phyloP scores from a whole-genome alignment of 30 jellyfish, hydroid and myxozoan genomes.

The Hydractinia echinata region DNA sequence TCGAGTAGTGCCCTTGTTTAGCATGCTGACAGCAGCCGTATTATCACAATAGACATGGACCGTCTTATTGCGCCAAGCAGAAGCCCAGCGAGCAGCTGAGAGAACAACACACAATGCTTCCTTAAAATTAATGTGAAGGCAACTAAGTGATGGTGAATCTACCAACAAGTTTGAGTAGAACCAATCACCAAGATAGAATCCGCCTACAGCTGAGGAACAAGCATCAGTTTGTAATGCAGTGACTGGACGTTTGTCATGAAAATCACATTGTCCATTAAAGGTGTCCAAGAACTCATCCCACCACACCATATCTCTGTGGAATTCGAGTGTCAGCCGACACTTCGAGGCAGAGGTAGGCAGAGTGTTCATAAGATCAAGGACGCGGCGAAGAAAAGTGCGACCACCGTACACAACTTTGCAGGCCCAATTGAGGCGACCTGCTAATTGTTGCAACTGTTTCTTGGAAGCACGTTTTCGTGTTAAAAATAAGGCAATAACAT shows the following conservation, averaged over 20 bases:
- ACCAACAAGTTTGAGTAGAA: background rate
- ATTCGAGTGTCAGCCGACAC: background rate
- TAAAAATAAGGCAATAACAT: background rate
- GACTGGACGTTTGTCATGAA: background rate
- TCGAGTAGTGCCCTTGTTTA: slow-evolving; percentile 18
- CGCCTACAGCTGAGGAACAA: background rate
- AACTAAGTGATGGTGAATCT: background rate
- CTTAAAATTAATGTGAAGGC: slow-evolving; percentile 16
- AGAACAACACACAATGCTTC: slow-evolving; percentile 7
- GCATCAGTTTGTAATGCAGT: slow-evolving; percentile 3
- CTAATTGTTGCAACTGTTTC: background rate
- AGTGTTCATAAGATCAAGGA: background rate
- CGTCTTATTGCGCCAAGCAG: slow-evolving; percentile 15
- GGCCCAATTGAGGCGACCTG: slow-evolving; percentile 10
- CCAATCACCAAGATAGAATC: background rate
- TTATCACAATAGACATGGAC: slow-evolving; percentile 12
- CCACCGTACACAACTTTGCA: slow-evolving; percentile 3
- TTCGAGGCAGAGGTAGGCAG: background rate
- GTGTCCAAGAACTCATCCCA: background rate
- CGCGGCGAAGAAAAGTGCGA: slow-evolving; percentile 1
- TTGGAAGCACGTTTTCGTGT: background rate
- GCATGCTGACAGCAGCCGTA: slow-evolving; percentile 28
- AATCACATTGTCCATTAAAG: background rate
- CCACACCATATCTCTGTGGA: slow-evolving; percentile 3
- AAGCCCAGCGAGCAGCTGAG: slow-evolving; percentile 33